Base-by-base conservation (phyloP, 1,140 invertebrate genomes). In the Drosophila pectinifera region DNA sequence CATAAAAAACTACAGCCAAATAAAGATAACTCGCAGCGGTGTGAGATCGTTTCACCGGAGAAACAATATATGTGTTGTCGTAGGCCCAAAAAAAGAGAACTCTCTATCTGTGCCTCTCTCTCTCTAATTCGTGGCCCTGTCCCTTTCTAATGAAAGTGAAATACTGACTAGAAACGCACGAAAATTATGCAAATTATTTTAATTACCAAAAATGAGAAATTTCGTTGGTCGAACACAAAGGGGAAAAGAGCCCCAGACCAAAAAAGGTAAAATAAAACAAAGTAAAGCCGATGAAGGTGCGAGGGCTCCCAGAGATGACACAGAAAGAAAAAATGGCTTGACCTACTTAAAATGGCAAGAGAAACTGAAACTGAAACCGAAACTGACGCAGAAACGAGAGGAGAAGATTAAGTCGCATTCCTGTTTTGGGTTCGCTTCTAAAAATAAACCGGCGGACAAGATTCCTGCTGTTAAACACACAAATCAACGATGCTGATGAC, bases 181-280 rank as follows among this genome's bases (percentile, higher is more conserved):
- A 86, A 90, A 90, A 80, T 90, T 90, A 90, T 90, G 86, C 86
- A 90, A 90, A 90, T 90, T 90, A 88, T 83, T 86, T 90, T 90
- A 86, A 90, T 90, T 90, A 80, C 82, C 67, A 57, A 70, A 83
- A 89, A 89, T 73, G 84, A 84, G 84, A 89, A 89, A 89, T 76
- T 65, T 64, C 43, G n/a, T 57, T 75, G 46, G 61, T 13, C 28
- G 28, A 38, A n/a, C 22, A 63, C 63, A 69, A 62, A n/a, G 13
- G 26, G 22, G 10, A 11, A 62, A 64, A 64, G 11, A 31, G 2
- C 26, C n/a, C 18, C 11, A 43, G 22, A 22, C 62, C 67, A 13
- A 36, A 70, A 57, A 70, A 46, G 48, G 39, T 34, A 77, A 77
- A 48, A 24, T 22, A 26, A 41, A 18, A 64, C 28, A 16, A 38